Conservation (phyloP, 2,113 vertebrate genomes). For the Alexandromys fortis region DNA sequence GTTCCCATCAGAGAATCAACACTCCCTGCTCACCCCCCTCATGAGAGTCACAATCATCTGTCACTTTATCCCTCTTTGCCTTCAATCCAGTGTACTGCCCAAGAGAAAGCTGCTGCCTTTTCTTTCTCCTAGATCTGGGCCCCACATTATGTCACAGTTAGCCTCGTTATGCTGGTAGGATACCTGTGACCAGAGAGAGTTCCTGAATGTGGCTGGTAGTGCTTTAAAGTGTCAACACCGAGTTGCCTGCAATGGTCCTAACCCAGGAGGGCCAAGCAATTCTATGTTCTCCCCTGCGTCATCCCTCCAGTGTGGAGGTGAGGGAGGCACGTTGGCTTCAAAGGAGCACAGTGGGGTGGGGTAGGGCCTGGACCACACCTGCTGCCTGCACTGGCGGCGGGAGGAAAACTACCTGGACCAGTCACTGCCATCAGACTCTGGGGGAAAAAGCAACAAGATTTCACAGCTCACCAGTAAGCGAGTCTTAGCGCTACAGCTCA, state of each 20-base stretch:
- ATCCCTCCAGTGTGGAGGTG: conserved; percentile 49
- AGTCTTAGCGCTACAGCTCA: conserved; percentile 60
- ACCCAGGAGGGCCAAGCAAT: conserved; percentile 36
- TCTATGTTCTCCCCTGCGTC: conserved; percentile 45
- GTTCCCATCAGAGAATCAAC: conserved; percentile 4
- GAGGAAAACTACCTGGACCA: conserved; percentile 13
- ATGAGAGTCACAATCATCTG: background rate
- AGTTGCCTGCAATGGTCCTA: background rate
- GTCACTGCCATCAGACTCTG: conserved; percentile 55
- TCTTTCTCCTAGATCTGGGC: conserved; percentile 52
- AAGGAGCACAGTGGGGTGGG: conserved; percentile 36
- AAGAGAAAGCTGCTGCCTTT: conserved; percentile 69
- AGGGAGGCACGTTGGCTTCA: conserved; percentile 62
- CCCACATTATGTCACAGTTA: conserved; percentile 52
- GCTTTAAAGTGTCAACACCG: conserved; percentile 40
- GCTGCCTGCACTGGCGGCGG: background rate
- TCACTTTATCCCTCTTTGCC: conserved; percentile 35
- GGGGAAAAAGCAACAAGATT: conserved; percentile 61
- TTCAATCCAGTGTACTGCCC: conserved; percentile 65
- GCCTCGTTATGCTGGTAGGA: conserved; percentile 54
- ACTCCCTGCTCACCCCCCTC: conserved; percentile 16
- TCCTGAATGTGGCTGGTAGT: conserved; percentile 59
- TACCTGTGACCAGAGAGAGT: conserved; percentile 21
- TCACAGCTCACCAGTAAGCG: conserved; percentile 51
- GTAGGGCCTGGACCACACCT: conserved; percentile 47